Evolutionary conservation across 2,888 invertebrate species (phyloP), one percentile per base, ranked within the genome.

Genomic region (Epinotia bilunana): DNA sequence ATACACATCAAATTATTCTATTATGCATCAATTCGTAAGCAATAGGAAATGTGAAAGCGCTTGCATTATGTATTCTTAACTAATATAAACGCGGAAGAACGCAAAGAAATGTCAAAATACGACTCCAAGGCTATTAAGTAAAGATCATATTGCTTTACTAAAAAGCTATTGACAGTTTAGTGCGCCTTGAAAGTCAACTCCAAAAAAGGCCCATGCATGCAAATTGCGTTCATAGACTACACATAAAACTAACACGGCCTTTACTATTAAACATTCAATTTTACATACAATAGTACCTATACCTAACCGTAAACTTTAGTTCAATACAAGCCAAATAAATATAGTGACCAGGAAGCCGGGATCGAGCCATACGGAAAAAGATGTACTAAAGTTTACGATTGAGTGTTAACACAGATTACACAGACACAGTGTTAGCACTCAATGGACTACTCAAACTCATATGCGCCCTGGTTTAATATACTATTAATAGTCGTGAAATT

Each of bases 341-440:
- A 23, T 46, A 58, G 68, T 16, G 20, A 23, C 60, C 46, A 60
- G 69, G 69, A 69, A 69, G 60, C 23, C 11, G 18, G 55, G 58
- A 69, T 69, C 39, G 39, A 69, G n/a, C 69, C 58, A 69, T 69
- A 60, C 60, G 60, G 69, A 69, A 60, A 69, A 69, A 69, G 23
- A 60, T 60, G 58, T 58, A 69, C 69, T 69, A 69, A 69, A 69
- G 23, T 69, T 69, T 69, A 69, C 60, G 69, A 69, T 69, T 69
- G 58, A 60, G 69, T 69, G 69, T 69, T 69, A 69, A 69, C 69
- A 69, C 46, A 60, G 46, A 69, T 69, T 46, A 23, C 46, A 23
- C 69, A 69, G 69, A 69, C 69, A 68, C 68, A 60, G 23, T 69
- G 69, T 69, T 69, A 46, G 69, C 57, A 39, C 69, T 68, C 67